Evolutionary conservation across 2,888 invertebrate genomes (phyloP).

Genomic region (Diarsia dahlii): DNA sequence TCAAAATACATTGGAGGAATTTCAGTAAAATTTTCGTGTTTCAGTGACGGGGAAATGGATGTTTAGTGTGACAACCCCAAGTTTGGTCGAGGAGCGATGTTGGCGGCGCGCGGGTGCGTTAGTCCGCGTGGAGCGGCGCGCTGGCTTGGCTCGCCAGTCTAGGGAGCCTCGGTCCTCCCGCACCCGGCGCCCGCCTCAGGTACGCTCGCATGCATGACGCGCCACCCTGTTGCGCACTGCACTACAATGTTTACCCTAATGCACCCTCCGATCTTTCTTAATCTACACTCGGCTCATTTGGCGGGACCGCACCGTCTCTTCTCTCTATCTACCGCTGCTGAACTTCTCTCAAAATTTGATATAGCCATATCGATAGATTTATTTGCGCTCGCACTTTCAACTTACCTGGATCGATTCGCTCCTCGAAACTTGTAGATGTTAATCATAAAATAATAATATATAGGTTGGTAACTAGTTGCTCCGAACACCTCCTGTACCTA

Average conservation of each 20-base stretch:
- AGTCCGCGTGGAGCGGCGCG: conserved; percentile 88
- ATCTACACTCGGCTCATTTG: conserved; percentile 67
- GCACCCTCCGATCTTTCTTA: conserved; percentile 68
- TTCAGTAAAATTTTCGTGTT: not conserved
- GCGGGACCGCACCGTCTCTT: conserved; percentile 64
- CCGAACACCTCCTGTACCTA: conserved; percentile 11
- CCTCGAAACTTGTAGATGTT: conserved; percentile 52
- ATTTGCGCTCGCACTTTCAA: conserved; percentile 57
- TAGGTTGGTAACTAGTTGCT: conserved; percentile 26
- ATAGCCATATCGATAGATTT: conserved; percentile 49
- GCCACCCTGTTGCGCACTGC: conserved; percentile 89
- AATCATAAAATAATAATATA: conserved; percentile 44
- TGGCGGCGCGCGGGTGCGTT: conserved; percentile 73
- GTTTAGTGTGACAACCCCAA: conserved; percentile 71
- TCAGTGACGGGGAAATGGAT: conserved; percentile 9
- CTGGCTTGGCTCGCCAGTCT: conserved; percentile 76
- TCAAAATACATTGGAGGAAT: not conserved
- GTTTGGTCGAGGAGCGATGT: conserved; percentile 67
- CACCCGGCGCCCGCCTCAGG: conserved; percentile 83
- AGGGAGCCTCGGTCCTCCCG: conserved; percentile 72
- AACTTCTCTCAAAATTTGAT: conserved; percentile 53
- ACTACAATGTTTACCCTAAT: conserved; percentile 83
- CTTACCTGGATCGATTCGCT: conserved; percentile 63
- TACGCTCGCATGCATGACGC: conserved; percentile 74
- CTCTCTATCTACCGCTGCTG: conserved; percentile 57